Evolutionary conservation across 2,888 invertebrate species (phyloP).

Genomic region (Ellobium chinense): DNA sequence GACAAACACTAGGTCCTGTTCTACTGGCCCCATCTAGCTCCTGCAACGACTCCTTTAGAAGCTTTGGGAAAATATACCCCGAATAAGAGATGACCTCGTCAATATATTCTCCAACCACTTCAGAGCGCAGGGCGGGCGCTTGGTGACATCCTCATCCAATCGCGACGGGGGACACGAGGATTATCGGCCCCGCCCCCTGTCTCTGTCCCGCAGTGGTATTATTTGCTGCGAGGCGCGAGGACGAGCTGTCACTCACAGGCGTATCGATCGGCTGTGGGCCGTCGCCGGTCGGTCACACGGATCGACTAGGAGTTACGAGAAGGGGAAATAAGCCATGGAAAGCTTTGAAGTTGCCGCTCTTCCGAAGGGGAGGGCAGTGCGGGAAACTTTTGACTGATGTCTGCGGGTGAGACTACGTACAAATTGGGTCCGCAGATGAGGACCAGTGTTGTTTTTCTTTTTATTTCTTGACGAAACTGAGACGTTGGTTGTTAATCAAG

Average conservation of each 20-base stretch:
- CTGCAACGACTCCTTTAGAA: conserved; percentile 43
- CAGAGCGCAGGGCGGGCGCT: conserved; percentile 8
- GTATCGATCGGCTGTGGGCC: conserved; percentile 32
- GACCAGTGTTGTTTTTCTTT: not conserved
- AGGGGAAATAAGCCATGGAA: not conserved
- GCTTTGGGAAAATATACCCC: conserved; percentile 42
- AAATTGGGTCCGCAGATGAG: conserved; percentile 23
- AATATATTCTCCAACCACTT: conserved; percentile 32
- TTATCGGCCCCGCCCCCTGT: conserved; percentile 9
- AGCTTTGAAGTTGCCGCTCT: conserved; percentile 2
- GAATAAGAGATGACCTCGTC: conserved; percentile 32
- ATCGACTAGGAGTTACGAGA: not conserved
- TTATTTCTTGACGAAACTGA: not conserved
- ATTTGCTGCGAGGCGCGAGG: not conserved
- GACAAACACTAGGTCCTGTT: conserved; percentile 44
- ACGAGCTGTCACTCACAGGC: conserved; percentile 13
- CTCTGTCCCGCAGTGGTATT: not conserved
- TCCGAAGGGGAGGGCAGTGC: not conserved
- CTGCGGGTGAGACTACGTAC: not conserved
- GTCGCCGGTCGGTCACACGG: not conserved
- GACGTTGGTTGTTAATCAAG: conserved; percentile 13
- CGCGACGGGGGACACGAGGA: not conserved
- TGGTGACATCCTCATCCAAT: conserved; percentile 29
- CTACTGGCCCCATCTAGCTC: conserved; percentile 23
- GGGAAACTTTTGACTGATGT: conserved; percentile 4